Evolutionary conservation across 2,797 vertebrate species (phyloP).

Genomic region (Cryptoprocta ferox): DNA sequence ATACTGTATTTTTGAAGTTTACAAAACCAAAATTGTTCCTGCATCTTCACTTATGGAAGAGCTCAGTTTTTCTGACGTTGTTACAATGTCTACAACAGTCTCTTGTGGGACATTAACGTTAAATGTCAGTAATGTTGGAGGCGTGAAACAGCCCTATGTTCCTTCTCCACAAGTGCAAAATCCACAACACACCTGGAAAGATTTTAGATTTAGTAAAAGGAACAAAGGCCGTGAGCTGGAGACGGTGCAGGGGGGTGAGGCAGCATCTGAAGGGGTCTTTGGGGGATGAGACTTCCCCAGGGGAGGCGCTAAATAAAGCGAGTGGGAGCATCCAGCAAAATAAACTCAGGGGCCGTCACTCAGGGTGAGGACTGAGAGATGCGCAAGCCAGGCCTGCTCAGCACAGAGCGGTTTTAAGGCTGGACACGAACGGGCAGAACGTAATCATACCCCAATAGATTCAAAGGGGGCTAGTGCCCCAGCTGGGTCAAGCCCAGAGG

Average conservation of each 20-base stretch:
- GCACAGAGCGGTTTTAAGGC: neutral
- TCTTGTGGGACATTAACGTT: neutral
- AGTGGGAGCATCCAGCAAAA: neutral
- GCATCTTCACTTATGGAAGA: neutral
- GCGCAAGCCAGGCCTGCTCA: fast-evolving
- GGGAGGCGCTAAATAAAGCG: neutral
- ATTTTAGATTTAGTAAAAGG: neutral
- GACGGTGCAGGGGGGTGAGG: neutral
- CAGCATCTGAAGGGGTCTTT: neutral
- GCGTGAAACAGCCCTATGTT: neutral
- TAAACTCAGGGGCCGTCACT: neutral
- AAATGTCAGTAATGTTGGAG: neutral
- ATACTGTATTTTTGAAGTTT: neutral
- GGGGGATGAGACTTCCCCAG: neutral
- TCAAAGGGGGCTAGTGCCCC: fast-evolving
- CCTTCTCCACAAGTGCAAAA: neutral
- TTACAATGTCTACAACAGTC: neutral
- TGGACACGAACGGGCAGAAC: neutral
- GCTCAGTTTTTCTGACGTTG: neutral
- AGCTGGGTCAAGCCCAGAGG: neutral
- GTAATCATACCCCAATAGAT: fast-evolving
- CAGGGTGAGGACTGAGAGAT: no score
- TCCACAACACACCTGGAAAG: neutral
- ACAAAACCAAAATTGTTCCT: conserved; percentile 39
- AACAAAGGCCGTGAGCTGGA: neutral